Percentiles rank a stretch among this genome's conserved stretches.
These are phyloP conservation scores for Galagoides demidoff DNA, from an alignment of 2,797 vertebrate species.

Conservation along the genomic window DNA sequence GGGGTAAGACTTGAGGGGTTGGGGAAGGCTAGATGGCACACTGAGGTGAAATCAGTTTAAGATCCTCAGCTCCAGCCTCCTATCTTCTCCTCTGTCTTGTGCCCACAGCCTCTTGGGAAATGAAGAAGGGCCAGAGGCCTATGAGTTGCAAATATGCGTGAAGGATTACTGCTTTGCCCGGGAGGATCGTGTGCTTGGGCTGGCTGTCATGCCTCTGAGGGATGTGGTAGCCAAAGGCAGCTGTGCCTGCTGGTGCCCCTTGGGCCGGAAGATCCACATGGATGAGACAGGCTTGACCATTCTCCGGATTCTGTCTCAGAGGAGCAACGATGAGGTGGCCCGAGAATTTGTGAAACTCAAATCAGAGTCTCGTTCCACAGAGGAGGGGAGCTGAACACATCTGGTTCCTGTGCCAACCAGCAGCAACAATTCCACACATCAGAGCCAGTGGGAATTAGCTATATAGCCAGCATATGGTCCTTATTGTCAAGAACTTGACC, in stretches of 20 bases:
- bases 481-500: slow-evolving; percentile 49
- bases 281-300: slow-evolving; percentile 97
- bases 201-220: slow-evolving; percentile 94
- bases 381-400: slow-evolving; percentile 94
- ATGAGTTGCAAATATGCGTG: slow-evolving; percentile 97
- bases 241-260: slow-evolving; percentile 96
- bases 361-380: slow-evolving; percentile 94
- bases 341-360: slow-evolving; percentile 98
- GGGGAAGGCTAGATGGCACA: background rate
- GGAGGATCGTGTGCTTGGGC: slow-evolving; percentile 94
- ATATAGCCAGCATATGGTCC: slow-evolving; percentile 6
- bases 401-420: slow-evolving; percentile 90
- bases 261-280: slow-evolving; percentile 94
- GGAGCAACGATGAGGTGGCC: slow-evolving; percentile 97
- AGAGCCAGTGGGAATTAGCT: slow-evolving; percentile 34
- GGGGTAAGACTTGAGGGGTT: background rate
- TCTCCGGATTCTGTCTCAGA: slow-evolving; percentile 97
- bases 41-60: slow-evolving; percentile 33
- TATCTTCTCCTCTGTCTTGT: slow-evolving; percentile 43
- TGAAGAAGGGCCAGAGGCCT: slow-evolving; percentile 95
- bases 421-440: slow-evolving; percentile 47
- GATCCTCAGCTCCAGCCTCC: slow-evolving; percentile 2
- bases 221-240: slow-evolving; percentile 94
- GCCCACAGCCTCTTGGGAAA: slow-evolving; percentile 94
- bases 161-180: slow-evolving; percentile 99